Base-by-base conservation (phyloP, 1,140 invertebrate species). In the Drosophila burlai region DNA sequence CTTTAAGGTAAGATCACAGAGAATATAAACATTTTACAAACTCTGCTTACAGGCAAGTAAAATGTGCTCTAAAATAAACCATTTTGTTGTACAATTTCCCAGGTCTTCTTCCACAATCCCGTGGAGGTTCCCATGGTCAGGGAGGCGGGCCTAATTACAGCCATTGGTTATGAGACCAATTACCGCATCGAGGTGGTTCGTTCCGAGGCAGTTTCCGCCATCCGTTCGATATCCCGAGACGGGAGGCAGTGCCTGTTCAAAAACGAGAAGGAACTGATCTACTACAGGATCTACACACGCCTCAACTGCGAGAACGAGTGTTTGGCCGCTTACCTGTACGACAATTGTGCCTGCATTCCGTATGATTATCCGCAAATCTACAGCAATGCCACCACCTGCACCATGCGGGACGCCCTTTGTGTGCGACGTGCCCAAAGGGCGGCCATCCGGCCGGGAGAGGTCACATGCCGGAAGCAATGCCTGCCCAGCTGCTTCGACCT, bases 231-330 rank as follows among this genome's bases (percentile, higher is more conserved):
- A 47, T 93, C 94, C 3, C 86, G 95, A 4, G 93, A 94, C 4
- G 95, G 96, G 76, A 93, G 97, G 21, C 94, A 95, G 61, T 97
- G 97, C 78, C 94, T 95, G n/a, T 97, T 97, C 83, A 94, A 95
- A 0, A 93, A 94, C 16, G 96, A 97, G 92, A 94, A 95, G 60
- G 86, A 94, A 13, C 91, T 97, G 47, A 93, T 94, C 13, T 97
- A 95, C 80, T 97, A 87, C 58, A 62, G 58, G 0, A 72, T 87
- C 21, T 93, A 93, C n/a, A 82, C 89, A 1, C 69, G 76, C 7
- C 55, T 58, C 26, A 96, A 96, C 81, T 97, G 96, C 77, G 94
- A 95, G 50, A 93, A 95, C 73, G 96, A 97, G 85, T 97, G 96
- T 82, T 94, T 96, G 83, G 95, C 96, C 2, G 94, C 94, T 54